A percentile compares a stretch with the other conserved stretches of the same genome.
Conservation (phyloP, 2,888 invertebrate genomes). For the Campaea margaritaria region DNA sequence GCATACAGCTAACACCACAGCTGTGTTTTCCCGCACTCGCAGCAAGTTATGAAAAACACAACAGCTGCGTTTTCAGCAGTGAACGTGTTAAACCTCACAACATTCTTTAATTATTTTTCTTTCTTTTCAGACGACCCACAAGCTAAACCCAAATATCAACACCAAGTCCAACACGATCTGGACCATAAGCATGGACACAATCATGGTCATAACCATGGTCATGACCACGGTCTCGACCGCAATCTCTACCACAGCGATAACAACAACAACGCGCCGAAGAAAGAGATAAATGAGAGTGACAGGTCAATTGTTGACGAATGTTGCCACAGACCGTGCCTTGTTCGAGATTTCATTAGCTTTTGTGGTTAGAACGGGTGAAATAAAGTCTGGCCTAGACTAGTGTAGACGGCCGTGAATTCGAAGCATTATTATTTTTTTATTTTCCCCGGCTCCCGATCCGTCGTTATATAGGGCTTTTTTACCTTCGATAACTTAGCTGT, state of each 20-base stretch:
- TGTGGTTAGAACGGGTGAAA: conserved; percentile 17
- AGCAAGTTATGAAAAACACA: no score
- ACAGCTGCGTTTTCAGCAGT: no score
- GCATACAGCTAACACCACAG: no score
- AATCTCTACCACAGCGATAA: conserved; percentile 15
- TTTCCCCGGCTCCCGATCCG: no score
- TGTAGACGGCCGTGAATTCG: no score
- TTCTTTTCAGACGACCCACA: conserved; percentile 1
- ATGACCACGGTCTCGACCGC: conserved; percentile 25
- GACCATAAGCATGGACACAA: conserved; percentile 7
- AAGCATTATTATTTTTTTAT: no score
- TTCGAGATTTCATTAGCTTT: conserved; percentile 39
- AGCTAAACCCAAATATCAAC: neutral
- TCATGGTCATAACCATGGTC: conserved; percentile 25
- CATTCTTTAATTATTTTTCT: neutral
- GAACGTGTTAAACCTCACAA: no score
- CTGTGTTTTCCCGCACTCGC: no score
- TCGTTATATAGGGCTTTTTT: no score
- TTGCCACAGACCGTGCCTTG: conserved; percentile 39
- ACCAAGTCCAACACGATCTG: no score
- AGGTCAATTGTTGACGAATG: conserved; percentile 33
- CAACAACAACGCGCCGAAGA: conserved; percentile 20
- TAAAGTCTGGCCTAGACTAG: neutral
- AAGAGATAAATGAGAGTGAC: conserved; percentile 23
- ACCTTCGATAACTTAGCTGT: no score